phyloP scores from a whole-genome alignment of 2,113 vertebrate species.

The Sclerurus mexicanus region DNA sequence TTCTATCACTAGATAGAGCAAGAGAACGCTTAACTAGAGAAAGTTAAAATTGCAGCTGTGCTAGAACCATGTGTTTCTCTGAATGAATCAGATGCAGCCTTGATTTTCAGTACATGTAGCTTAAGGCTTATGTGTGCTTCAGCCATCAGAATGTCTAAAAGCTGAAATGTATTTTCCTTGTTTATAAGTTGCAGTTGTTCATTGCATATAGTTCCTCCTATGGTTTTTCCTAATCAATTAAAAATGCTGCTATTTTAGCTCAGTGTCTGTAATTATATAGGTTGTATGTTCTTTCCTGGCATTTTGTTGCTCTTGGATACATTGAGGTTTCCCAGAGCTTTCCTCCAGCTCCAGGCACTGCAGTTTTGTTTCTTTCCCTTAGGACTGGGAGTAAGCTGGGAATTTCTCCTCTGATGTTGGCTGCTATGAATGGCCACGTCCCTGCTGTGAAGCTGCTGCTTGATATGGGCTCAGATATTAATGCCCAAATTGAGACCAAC shows the following conservation, averaged over 20 bases:
- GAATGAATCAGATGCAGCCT: not conserved
- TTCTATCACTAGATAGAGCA: not conserved
- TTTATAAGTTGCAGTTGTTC: not conserved
- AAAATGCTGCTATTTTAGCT: not conserved
- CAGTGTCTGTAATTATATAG: not conserved
- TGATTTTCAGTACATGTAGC: not conserved
- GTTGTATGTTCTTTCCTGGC: not conserved
- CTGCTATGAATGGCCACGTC: slow-evolving; percentile 97
- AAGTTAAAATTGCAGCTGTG: not conserved
- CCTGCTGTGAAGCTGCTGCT: slow-evolving; percentile 95
- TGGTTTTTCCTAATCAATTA: not conserved
- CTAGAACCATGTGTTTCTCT: not conserved
- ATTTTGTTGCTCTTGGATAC: not conserved
- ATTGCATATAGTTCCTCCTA: not conserved
- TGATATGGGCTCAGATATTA: slow-evolving; percentile 99
- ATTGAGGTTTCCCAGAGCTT: not conserved
- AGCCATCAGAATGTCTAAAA: not conserved
- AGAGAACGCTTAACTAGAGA: not conserved
- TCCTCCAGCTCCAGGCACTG: not conserved
- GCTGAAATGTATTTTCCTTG: not conserved
- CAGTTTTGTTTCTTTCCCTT: slow-evolving; percentile 11
- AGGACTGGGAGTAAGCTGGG: slow-evolving; percentile 98
- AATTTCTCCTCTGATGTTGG: slow-evolving; percentile 97
- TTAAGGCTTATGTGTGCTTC: not conserved
- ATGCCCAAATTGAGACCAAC: slow-evolving; percentile 98